phyloP scores from a whole-genome alignment of 2,888 invertebrate genomes.

The Malthinus flaveolus region DNA sequence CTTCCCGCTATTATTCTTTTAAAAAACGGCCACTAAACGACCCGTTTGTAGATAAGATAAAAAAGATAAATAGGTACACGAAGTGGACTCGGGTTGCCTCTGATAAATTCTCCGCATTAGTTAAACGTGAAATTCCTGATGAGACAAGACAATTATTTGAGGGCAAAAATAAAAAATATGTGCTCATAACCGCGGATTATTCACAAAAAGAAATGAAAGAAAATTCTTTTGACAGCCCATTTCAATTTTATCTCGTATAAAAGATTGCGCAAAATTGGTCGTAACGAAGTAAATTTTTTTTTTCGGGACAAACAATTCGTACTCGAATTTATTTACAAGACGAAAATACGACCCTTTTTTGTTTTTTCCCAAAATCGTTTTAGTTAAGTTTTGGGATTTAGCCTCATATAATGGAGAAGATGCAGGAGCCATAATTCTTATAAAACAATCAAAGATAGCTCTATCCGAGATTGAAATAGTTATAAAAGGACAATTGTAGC shows the following conservation, averaged over 20 bases:
- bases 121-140: conserved; percentile 10
- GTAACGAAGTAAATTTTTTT: too few species aligned
- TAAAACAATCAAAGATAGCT: conserved; percentile 28
- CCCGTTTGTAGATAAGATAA: conserved; percentile 26
- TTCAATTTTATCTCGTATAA: too few species aligned
- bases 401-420: neutral
- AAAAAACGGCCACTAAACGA: conserved; percentile 21
- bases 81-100: conserved; percentile 9
- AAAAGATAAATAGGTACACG: conserved; percentile 26
- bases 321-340: too few species aligned
- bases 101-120: conserved; percentile 21
- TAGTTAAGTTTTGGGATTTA: too few species aligned
- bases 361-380: too few species aligned
- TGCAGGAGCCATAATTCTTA: conserved; percentile 25
- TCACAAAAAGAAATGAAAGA: neutral
- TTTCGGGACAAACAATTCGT: too few species aligned
- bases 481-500: conserved; percentile 9
- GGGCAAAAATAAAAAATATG: conserved; percentile 15
- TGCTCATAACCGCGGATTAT: conserved; percentile 3
- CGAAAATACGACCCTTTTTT: too few species aligned
- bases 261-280: too few species aligned
- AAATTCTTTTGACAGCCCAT: too few species aligned
- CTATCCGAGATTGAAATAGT: conserved; percentile 11
- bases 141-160: conserved; percentile 16
- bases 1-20: conserved; percentile 20